Evolutionary conservation across 2,888 invertebrate genomes (phyloP).

Genomic region (Lacanobia wlatinum): DNA sequence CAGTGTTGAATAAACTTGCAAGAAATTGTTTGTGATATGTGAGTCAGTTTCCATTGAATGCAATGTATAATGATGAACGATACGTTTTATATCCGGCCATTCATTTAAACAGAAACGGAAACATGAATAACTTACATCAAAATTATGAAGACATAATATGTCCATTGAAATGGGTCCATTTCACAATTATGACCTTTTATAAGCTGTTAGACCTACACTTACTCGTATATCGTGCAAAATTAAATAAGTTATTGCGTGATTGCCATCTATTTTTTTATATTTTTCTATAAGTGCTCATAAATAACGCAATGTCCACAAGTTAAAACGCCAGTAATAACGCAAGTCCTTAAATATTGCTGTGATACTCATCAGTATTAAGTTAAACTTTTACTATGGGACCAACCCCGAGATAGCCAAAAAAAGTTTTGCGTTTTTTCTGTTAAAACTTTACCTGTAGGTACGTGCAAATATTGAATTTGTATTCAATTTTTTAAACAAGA

Average conservation of each 20-base stretch:
- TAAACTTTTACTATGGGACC: too few relatives aligned
- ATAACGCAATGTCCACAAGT: too few relatives aligned
- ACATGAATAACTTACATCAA: conserved; percentile 12
- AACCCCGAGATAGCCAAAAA: too few relatives aligned
- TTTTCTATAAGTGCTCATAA: not conserved
- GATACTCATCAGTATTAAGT: too few relatives aligned
- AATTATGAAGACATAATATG: not conserved
- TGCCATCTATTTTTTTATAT: not conserved
- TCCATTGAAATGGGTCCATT: conserved; percentile 11
- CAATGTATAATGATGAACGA: conserved; percentile 26
- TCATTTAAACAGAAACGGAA: conserved; percentile 40
- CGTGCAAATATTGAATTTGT: too few relatives aligned
- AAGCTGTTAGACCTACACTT: not conserved
- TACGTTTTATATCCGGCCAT: conserved; percentile 37
- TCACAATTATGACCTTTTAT: conserved; percentile 1
- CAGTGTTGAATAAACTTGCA: conserved; percentile 1
- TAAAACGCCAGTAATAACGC: too few relatives aligned
- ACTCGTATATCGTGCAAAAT: not conserved
- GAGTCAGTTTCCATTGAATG: conserved; percentile 28
- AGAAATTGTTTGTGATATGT: conserved; percentile 20
- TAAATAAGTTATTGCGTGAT: not conserved
- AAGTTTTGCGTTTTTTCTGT: too few relatives aligned
- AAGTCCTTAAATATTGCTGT: too few relatives aligned
- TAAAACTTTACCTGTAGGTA: too few relatives aligned
- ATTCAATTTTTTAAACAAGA: too few relatives aligned